These are phyloP conservation scores for Megalonaias nervosa DNA, from an alignment of 1,140 invertebrate genomes.

Conservation along the genomic window DNA sequence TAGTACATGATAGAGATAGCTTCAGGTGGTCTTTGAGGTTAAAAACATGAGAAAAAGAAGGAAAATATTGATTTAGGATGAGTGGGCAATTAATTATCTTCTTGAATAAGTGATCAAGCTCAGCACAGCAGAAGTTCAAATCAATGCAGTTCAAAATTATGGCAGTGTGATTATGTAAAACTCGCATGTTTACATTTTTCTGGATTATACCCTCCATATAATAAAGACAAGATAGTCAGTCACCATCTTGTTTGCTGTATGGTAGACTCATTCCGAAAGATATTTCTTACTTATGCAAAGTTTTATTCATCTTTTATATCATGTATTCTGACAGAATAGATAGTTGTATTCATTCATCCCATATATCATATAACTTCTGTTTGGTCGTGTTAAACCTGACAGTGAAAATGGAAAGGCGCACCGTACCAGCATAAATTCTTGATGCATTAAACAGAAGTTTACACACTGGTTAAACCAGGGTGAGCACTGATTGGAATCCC, in stretches of 20 bases:
- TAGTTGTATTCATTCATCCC: not conserved
- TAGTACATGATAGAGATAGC: too few species aligned
- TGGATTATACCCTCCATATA: too few species aligned
- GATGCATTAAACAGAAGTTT: too few species aligned
- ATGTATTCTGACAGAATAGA: not conserved
- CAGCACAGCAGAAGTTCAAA: not conserved
- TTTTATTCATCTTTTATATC: not conserved
- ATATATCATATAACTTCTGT: not conserved
- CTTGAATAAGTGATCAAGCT: conserved; percentile 22
- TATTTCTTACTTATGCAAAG: not conserved
- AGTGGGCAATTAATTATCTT: not conserved
- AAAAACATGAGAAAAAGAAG: too few species aligned
- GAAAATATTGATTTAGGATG: too few species aligned
- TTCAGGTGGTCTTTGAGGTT: too few species aligned
- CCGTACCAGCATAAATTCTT: too few species aligned
- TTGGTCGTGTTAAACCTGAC: not conserved
- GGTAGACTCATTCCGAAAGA: too few species aligned
- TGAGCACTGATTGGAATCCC: too few species aligned
- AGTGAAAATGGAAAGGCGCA: too few species aligned
- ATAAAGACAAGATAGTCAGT: not conserved
- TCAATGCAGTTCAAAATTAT: not conserved
- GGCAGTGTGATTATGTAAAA: not conserved
- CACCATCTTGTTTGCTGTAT: not conserved
- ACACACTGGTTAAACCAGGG: too few species aligned
- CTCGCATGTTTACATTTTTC: not conserved